A percentile compares a stretch with the other conserved stretches of the same genome.
phyloP scores from a whole-genome alignment of 2,113 vertebrate genomes.

The Hypanus sabinus region DNA sequence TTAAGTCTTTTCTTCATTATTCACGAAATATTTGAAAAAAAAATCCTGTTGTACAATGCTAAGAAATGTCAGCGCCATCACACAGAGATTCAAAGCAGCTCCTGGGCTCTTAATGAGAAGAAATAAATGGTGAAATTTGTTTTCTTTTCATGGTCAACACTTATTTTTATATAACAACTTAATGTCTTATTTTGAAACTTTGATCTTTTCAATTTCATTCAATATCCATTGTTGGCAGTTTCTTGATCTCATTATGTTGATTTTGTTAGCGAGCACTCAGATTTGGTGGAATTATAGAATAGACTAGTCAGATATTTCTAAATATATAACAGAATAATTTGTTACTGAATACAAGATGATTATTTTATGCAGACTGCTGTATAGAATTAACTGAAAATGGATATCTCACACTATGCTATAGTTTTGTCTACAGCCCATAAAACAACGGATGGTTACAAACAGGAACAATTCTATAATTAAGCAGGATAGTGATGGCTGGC shows the following conservation, averaged over 20 bases:
- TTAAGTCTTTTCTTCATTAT: not conserved
- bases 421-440: no score
- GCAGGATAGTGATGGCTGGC: no score
- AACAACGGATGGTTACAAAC: no score
- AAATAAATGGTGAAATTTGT: not conserved
- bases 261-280: not conserved
- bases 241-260: not conserved
- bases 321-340: not conserved
- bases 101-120: not conserved
- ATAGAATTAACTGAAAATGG: not conserved
- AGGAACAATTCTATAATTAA: no score
- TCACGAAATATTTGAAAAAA: no score
- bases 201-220: not conserved
- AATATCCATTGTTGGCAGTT: not conserved
- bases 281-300: not conserved
- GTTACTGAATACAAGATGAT: not conserved
- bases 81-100: not conserved
- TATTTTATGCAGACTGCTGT: not conserved
- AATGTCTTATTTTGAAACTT: not conserved
- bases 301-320: not conserved
- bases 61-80: not conserved
- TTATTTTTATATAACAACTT: not conserved
- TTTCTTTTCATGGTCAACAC: not conserved
- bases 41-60: not conserved
- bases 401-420: not conserved